phyloP scores from a whole-genome alignment of 2,888 invertebrate species.

The Tanypteryx hageni region DNA sequence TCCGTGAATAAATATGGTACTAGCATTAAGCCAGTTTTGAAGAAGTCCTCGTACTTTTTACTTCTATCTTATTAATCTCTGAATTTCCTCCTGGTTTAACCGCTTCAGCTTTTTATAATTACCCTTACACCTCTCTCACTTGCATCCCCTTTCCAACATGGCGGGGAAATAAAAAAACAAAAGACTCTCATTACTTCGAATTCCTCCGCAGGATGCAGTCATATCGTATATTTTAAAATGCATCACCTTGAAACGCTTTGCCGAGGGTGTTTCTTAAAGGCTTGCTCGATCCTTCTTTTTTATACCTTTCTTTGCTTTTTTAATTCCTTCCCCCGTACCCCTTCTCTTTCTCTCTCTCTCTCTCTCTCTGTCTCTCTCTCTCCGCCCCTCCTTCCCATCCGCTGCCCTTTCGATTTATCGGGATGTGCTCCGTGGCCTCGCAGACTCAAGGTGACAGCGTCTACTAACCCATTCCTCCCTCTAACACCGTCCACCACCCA shows the following conservation, averaged over 20 bases:
- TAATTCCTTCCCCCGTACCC: slow-evolving; percentile 65
- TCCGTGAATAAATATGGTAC: neutral
- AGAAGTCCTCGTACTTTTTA: neutral
- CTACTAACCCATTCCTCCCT: slow-evolving; percentile 72
- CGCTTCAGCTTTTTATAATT: slow-evolving; percentile 48
- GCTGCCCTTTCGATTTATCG: slow-evolving; percentile 40
- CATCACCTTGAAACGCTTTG: slow-evolving; percentile 59
- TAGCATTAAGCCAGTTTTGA: neutral
- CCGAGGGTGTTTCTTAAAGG: slow-evolving; percentile 60
- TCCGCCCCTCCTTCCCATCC: slow-evolving; percentile 65
- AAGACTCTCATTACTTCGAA: slow-evolving; percentile 51
- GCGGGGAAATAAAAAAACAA: slow-evolving; percentile 47
- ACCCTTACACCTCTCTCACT: slow-evolving; percentile 48
- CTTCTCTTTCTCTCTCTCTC: slow-evolving; percentile 67
- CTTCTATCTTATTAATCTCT: slow-evolving; percentile 27
- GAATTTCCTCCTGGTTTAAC: slow-evolving; percentile 20
- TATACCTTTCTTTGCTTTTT: slow-evolving; percentile 53
- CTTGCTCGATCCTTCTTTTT: slow-evolving; percentile 34
- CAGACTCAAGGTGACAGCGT: slow-evolving; percentile 62
- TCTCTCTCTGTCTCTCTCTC: slow-evolving; percentile 68
- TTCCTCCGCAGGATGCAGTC: slow-evolving; percentile 59
- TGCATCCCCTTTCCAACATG: slow-evolving; percentile 45
- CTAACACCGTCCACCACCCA: slow-evolving; percentile 70
- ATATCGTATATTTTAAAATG: slow-evolving; percentile 63
- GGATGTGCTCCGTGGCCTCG: slow-evolving; percentile 68